phyloP scores from a whole-genome alignment of 2,113 vertebrate genomes.

The Albula goreensis region DNA sequence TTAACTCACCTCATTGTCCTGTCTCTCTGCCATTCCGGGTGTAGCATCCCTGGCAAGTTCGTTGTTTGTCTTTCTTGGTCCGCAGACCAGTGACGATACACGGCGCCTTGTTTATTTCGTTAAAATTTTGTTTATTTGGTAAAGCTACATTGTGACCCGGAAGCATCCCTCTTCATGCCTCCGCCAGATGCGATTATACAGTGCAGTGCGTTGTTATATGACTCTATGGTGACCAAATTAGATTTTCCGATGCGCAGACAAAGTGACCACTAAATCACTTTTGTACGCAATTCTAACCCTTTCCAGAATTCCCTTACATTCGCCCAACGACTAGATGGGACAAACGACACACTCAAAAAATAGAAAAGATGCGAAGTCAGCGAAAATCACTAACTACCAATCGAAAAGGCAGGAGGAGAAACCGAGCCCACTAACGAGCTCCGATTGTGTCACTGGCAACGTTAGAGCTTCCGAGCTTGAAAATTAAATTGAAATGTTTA shows the following conservation, averaged over 20 bases:
- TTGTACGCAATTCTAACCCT: too few relatives aligned
- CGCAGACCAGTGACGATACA: background rate
- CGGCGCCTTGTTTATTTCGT: slow-evolving; percentile 10
- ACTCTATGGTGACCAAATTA: background rate
- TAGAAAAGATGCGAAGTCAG: too few relatives aligned
- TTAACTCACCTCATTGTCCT: slow-evolving; percentile 29
- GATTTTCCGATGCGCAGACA: background rate
- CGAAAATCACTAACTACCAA: too few relatives aligned
- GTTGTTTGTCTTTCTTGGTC: background rate
- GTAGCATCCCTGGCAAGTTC: slow-evolving; percentile 5
- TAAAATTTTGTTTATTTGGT: slow-evolving; percentile 20
- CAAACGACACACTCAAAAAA: too few relatives aligned
- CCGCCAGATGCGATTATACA: background rate
- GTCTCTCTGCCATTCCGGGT: slow-evolving; percentile 29
- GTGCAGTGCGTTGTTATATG: background rate
- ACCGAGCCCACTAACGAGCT: too few relatives aligned
- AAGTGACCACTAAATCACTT: background rate
- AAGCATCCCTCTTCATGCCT: background rate
- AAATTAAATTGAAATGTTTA: too few relatives aligned
- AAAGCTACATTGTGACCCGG: slow-evolving; percentile 10
- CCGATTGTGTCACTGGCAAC: too few relatives aligned
- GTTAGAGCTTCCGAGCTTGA: too few relatives aligned
- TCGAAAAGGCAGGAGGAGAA: too few relatives aligned
- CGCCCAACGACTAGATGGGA: too few relatives aligned
- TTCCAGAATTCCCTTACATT: too few relatives aligned